These are phyloP conservation scores for Imbricaverruca yamaguchii DNA, from an alignment of 2,888 invertebrate genomes.

Conservation along the genomic window DNA sequence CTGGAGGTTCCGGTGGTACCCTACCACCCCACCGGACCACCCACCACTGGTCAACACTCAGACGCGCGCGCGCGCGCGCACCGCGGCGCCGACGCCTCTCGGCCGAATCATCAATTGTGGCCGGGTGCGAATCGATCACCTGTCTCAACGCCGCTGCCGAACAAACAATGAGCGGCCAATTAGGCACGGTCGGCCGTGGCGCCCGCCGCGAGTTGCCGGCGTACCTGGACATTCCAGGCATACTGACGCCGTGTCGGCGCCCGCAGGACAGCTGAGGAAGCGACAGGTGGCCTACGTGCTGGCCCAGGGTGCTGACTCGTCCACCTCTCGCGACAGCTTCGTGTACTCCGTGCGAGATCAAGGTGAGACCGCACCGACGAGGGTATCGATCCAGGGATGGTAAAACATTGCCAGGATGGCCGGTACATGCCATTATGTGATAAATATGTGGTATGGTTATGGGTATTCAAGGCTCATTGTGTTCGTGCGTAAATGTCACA, in stretches of 20 bases:
- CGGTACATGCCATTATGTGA: no score
- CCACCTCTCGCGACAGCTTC: slow-evolving; percentile 38
- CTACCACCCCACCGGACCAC: no score
- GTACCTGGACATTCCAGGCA: neutral
- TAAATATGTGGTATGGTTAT: no score
- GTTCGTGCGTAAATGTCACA: no score
- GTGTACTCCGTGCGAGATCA: slow-evolving; percentile 40
- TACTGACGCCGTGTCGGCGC: neutral
- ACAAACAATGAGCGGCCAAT: slow-evolving; percentile 4
- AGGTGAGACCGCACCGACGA: slow-evolving; percentile 36
- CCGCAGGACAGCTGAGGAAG: slow-evolving; percentile 39
- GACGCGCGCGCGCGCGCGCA: no score
- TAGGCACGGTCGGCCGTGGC: neutral
- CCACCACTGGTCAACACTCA: no score
- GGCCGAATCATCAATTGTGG: neutral
- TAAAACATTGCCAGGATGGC: no score
- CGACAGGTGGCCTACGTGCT: slow-evolving; percentile 38
- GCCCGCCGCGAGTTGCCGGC: neutral
- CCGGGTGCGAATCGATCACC: neutral
- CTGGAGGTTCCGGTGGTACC: no score
- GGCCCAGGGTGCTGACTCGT: slow-evolving; percentile 37
- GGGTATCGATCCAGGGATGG: no score
- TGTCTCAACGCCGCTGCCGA: neutral
- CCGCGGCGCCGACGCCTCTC: neutral
- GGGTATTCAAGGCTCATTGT: no score